A percentile compares a stretch with the other conserved stretches of the same genome.
Conservation (phyloP, 2,113 vertebrate genomes). For the Odocoileus hemionus region DNA sequence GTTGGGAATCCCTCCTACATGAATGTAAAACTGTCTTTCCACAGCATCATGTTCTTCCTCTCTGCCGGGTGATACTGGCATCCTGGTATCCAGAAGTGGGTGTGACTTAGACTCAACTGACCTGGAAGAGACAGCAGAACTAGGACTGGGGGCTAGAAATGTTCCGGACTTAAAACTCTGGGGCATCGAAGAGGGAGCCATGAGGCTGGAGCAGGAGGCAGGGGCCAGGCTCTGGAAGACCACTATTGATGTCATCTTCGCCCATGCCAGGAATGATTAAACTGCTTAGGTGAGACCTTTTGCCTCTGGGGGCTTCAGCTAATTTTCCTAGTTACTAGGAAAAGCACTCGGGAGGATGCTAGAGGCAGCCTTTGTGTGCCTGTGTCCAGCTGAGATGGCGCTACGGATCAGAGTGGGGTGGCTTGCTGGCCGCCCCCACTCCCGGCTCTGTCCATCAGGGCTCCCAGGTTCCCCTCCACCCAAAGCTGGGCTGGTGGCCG, state of each 20-base stretch:
- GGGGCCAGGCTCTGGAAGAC: neutral
- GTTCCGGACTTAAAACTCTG: neutral
- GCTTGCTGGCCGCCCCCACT: neutral
- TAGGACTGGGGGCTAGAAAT: neutral
- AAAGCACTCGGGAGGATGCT: neutral
- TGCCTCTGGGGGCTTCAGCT: neutral
- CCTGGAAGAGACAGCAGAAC: neutral
- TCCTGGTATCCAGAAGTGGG: neutral
- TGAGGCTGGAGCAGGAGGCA: neutral
- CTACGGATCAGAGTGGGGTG: neutral
- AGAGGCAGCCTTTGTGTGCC: fast-evolving
- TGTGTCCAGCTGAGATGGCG: neutral
- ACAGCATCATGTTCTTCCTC: fast-evolving
- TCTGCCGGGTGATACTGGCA: fast-evolving
- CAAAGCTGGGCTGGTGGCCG: constrained; percentile 21
- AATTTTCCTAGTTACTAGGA: neutral
- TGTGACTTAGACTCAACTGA: neutral
- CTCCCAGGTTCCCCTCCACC: neutral
- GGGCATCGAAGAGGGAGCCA: neutral
- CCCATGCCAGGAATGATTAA: neutral
- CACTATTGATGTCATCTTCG: neutral
- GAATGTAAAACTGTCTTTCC: too few species aligned
- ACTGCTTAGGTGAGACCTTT: neutral
- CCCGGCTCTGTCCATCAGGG: neutral
- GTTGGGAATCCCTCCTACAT: neutral